A percentile compares a stretch with the other conserved stretches of the same genome.
Conservation (phyloP, 2,113 vertebrate genomes). For the Petrocephalus zakoni region DNA sequence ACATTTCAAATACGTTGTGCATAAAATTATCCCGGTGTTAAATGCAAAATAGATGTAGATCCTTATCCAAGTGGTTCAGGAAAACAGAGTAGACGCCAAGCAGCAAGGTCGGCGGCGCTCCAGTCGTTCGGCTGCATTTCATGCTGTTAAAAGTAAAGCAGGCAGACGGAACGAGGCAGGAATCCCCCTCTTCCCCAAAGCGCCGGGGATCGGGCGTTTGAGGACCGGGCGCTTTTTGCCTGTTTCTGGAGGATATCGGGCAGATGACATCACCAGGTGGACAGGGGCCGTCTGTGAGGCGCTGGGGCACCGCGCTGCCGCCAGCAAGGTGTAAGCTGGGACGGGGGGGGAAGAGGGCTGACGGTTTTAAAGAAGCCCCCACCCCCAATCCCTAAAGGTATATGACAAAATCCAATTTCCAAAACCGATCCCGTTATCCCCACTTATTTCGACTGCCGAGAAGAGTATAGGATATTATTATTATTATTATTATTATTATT, state of each 20-base stretch:
- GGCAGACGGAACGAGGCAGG: not conserved
- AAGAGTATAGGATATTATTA: not conserved
- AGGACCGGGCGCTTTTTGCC: no score
- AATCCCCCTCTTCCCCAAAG: not conserved
- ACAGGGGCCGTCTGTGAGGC: not conserved
- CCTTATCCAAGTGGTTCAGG: not conserved
- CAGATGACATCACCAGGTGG: slow-evolving; percentile 9
- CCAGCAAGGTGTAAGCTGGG: not conserved
- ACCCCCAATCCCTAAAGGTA: not conserved
- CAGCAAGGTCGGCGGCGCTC: not conserved
- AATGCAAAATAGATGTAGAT: not conserved
- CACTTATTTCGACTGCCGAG: not conserved
- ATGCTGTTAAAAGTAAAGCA: not conserved
- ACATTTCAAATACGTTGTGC: not conserved
- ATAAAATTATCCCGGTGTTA: not conserved
- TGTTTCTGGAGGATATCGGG: not conserved
- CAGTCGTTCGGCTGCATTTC: not conserved
- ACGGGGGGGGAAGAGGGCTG: not conserved
- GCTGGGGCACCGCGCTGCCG: not conserved
- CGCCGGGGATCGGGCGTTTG: not conserved
- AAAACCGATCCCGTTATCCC: not conserved
- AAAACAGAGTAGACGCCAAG: not conserved
- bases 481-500: not conserved
- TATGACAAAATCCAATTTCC: not conserved
- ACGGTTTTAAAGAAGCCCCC: not conserved